A percentile compares a stretch with the other conserved stretches of the same genome.
Conservation (phyloP, 2,888 invertebrate species). For the Heliconius sara region DNA sequence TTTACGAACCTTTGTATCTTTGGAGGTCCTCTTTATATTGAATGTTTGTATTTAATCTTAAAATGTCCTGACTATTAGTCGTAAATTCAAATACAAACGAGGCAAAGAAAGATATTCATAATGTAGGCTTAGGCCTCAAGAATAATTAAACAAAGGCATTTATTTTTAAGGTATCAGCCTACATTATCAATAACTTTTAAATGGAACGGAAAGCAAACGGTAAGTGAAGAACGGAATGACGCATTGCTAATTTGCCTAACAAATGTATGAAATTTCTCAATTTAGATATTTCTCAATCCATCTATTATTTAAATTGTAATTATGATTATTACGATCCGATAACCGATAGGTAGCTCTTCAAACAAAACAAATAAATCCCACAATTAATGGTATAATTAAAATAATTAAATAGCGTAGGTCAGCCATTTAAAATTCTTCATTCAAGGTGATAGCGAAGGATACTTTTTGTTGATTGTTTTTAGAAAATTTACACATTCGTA, state of each 20-base stretch:
- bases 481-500: neutral
- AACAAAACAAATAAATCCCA: conserved; percentile 9
- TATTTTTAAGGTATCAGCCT: neutral
- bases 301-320: conserved; percentile 5
- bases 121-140: neutral
- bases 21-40: neutral
- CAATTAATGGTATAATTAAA: conserved; percentile 15
- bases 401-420: conserved; percentile 10
- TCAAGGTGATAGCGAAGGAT: conserved; percentile 30
- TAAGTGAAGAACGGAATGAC: neutral
- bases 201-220: neutral
- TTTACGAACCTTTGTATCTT: conserved; percentile 11
- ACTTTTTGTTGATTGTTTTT: conserved; percentile 18
- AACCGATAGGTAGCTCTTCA: neutral
- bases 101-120: too few relatives aligned
- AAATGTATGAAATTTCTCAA: neutral
- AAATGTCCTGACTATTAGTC: neutral
- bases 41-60: neutral
- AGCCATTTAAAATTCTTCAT: conserved; percentile 21
- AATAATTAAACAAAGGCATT: neutral
- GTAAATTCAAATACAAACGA: neutral
- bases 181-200: neutral
- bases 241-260: too few relatives aligned
- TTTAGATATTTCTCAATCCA: neutral
- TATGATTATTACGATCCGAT: neutral